Evolutionary conservation across 2,797 vertebrate genomes (phyloP), one percentile per base, ranked within the genome.

Genomic region (Oreochromis grahami): DNA sequence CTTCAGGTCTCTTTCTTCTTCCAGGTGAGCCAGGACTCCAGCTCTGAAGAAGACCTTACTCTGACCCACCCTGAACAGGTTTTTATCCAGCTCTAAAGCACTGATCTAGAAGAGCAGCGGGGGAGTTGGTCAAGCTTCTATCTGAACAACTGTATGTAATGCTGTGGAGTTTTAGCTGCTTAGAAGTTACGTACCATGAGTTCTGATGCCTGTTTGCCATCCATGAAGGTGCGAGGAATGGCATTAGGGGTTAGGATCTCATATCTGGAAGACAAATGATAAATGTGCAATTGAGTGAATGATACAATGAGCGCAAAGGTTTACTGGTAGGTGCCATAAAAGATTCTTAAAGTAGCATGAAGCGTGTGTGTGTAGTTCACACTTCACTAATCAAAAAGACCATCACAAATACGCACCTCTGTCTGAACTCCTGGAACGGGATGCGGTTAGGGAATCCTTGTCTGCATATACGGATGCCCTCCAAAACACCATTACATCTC

Each of bases 1-100:
- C 94, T 98, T 98, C 56, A 98, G 93, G 91, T 98, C 98, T 85
- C 98, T 93, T 63, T 98, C 98, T 83, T 98, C 98, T 77, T 98
- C 98, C 90, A 98, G 92, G 79, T 98, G 98, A 83, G 94, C 98
- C 88, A 98, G 93, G 78, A 98, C 97, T 34, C 98, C 98, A 0
- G 98, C 97, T 80, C 98, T 95, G 95, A 98, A 98, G 94, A 98
- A 98, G 87, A 98, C 97, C 94, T 98, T 98, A 91, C 98, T 98
- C 95, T 98, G 98, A 78, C 98, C 98, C 77, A 98, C 97, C 0
- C 97, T 95, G 94, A 96, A 98, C 78, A 98, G 95, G 92, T 98
- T 98, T 78, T 93, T 94, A 85, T 98, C 98, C 86, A 98, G 92
- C 74, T 98, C 98, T 92, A 98, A 88, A 78, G 97, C 97, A 79